phyloP scores from a whole-genome alignment of 2,113 vertebrate genomes.

The Apeltes quadracus region DNA sequence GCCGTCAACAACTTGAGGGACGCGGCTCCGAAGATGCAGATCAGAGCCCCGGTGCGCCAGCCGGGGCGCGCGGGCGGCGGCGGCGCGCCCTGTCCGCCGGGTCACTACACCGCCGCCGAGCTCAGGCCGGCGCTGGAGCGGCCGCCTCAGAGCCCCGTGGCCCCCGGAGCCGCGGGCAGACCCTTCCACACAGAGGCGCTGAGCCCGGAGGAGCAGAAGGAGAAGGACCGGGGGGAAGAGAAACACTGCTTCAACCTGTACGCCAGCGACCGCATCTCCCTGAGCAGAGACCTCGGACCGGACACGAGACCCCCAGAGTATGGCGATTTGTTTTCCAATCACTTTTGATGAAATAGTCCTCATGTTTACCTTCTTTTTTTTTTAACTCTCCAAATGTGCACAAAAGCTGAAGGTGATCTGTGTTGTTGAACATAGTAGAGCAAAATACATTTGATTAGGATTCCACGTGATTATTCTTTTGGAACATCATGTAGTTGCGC shows the following conservation, averaged over 20 bases:
- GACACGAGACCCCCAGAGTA: slow-evolving; percentile 99
- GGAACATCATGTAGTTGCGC: slow-evolving; percentile 31
- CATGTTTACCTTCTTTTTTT: not conserved
- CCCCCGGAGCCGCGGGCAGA: slow-evolving; percentile 92
- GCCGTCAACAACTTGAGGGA: slow-evolving; percentile 95
- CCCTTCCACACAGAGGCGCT: slow-evolving; percentile 85
- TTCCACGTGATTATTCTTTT: not conserved
- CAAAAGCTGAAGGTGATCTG: not conserved
- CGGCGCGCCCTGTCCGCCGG: slow-evolving; percentile 83
- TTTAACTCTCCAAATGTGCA: not conserved
- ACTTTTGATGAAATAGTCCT: slow-evolving; percentile 8
- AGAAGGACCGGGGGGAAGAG: slow-evolving; percentile 89
- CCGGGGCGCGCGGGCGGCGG: slow-evolving; percentile 72
- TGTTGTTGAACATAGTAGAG: not conserved
- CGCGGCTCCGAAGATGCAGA: slow-evolving; percentile 96
- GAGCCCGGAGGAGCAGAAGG: slow-evolving; percentile 87
- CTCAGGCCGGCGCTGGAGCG: slow-evolving; percentile 88
- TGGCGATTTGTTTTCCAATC: slow-evolving; percentile 67
- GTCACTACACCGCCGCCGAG: slow-evolving; percentile 90
- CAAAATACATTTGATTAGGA: not conserved
- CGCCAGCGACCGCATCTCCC: slow-evolving; percentile 95
- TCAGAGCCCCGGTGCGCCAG: slow-evolving; percentile 88
- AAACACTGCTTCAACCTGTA: slow-evolving; percentile 98
- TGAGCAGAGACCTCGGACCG: slow-evolving; percentile 94
- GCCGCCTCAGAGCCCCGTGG: slow-evolving; percentile 87